Base-by-base conservation (phyloP, 2,113 vertebrate genomes). In the Megaptera novaeangliae region DNA sequence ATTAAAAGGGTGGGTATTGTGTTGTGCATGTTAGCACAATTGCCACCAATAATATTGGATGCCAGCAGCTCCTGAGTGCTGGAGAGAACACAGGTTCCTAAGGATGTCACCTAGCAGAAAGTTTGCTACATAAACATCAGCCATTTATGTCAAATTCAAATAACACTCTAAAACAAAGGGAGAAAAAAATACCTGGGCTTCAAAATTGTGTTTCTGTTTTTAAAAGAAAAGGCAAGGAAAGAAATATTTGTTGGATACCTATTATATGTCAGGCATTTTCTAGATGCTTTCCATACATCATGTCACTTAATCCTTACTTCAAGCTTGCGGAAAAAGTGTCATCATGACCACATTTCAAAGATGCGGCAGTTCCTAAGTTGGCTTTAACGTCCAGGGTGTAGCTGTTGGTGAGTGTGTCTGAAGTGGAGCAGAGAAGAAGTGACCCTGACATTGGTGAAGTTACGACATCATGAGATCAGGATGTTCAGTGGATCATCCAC, bases 1-100 rank as follows among this genome's bases (percentile, higher is more conserved):
- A 98, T 98, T 97, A 97, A 97, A 97, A 97, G 95, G 31, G 61
- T 91, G 64, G 85, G 68, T 61, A 94, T 95, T 93, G 34, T 93
- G 86, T 36, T 82, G 52, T 86, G 69, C 66, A 20, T 74, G 61
- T 97, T 87, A 64, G 63, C 89, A 95, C 95, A 94, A 93, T 44
- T 94, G 81, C 61, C 17, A 0, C 64, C 91, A 55, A 80, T 91
- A 78, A 91, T 44, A 92, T 15, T n/a, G 17, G 63, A 80, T 87
- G 91, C 88, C 90, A 80, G 86, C 23, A 46, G 78, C 61, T 83
- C 72, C 86, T 6, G 11, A 55, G 29, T 29, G 72, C 85, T 64
- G 14, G 46, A 63, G 68, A 86, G n/a, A 92, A 86, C 64, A 90
- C 25, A 55, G 75, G 77, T 69, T 68, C 80, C 61, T 71, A 52